phyloP scores from a whole-genome alignment of 2,888 invertebrate species.

The Platypus cylindrus region DNA sequence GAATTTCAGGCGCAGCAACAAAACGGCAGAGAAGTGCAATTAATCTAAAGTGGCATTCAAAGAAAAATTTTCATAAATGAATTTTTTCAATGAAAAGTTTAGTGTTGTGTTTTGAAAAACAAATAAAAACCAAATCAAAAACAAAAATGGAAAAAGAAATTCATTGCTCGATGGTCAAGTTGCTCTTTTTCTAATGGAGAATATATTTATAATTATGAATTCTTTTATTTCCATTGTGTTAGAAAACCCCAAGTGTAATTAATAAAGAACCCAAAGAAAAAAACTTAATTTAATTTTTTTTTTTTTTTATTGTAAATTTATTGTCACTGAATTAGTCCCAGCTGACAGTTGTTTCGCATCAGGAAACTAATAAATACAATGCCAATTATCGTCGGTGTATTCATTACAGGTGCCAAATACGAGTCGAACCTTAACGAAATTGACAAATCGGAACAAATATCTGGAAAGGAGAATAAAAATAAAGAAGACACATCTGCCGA shows the following conservation, averaged over 20 bases:
- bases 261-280: too few species aligned
- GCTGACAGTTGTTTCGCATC: too few species aligned
- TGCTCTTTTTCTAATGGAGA: conserved; percentile 20
- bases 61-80: conserved; percentile 29
- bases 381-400: background rate
- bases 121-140: too few species aligned
- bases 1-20: conserved; percentile 12
- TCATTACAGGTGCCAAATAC: conserved; percentile 56
- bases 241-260: conserved; percentile 24
- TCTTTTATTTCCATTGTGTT: conserved; percentile 23
- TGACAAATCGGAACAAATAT: conserved; percentile 68
- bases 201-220: conserved; percentile 21
- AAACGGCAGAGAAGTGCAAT: conserved; percentile 24
- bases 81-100: conserved; percentile 22
- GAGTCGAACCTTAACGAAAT: conserved; percentile 64
- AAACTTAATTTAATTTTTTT: too few species aligned
- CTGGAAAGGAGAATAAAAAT: conserved; percentile 36
- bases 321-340: too few species aligned
- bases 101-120: conserved; percentile 23
- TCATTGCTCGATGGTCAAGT: conserved; percentile 24
- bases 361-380: background rate
- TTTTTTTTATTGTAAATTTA: too few species aligned
- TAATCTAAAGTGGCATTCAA: conserved; percentile 28
- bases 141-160: too few species aligned
- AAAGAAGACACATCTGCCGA: conserved; percentile 37